Percentiles rank a stretch among this genome's conserved stretches.
These are phyloP conservation scores for Galbula dea DNA, from an alignment of 2,113 vertebrate genomes.

Conservation along the genomic window DNA sequence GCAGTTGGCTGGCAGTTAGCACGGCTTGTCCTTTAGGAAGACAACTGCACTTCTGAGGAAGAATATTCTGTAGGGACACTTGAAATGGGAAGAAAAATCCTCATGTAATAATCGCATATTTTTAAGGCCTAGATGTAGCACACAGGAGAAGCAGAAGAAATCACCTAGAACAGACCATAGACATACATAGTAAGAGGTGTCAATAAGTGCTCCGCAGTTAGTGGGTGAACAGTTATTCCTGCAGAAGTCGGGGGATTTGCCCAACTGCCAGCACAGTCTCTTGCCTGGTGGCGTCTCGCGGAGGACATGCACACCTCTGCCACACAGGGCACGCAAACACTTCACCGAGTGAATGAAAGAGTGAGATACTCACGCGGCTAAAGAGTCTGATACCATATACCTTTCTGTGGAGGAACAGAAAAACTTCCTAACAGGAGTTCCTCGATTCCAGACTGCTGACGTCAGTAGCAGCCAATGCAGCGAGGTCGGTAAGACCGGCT, in stretches of 20 bases:
- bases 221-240: background rate
- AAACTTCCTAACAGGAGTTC: background rate
- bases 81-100: background rate
- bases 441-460: conserved; percentile 15
- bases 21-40: background rate
- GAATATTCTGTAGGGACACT: background rate
- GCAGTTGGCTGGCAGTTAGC: background rate
- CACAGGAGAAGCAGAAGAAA: background rate
- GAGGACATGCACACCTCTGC: fast-evolving
- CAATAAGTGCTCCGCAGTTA: fast-evolving
- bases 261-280: background rate
- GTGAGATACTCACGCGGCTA: no score
- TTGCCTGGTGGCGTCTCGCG: fast-evolving
- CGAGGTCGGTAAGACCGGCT: background rate
- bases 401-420: background rate
- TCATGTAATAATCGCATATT: background rate
- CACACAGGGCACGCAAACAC: background rate
- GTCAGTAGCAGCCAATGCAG: conserved; percentile 31
- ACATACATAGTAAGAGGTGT: background rate
- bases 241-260: background rate
- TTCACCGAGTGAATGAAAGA: background rate
- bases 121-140: background rate
- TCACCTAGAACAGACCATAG: background rate
- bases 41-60: background rate
- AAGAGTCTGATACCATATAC: background rate